These are phyloP conservation scores for Ivindomyrus marchei DNA, from an alignment of 2,113 vertebrate species.

Conservation along the genomic window DNA sequence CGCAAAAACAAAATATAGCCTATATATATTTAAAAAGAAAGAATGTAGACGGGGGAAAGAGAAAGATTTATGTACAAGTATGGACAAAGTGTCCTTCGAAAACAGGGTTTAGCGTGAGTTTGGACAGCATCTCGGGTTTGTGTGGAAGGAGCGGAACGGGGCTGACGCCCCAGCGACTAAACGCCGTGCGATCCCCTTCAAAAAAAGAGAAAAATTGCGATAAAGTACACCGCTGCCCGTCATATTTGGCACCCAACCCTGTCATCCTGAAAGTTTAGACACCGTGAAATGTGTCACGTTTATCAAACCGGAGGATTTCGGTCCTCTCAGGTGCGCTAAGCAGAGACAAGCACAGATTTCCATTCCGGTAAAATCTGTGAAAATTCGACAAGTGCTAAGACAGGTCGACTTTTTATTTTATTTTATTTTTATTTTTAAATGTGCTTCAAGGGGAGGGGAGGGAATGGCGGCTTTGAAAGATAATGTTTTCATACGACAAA, in stretches of 20 bases:
- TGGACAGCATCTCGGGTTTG: neutral
- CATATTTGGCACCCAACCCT: neutral
- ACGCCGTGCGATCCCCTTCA: neutral
- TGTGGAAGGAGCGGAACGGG: neutral
- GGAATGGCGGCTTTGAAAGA: neutral
- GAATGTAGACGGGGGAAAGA: neutral
- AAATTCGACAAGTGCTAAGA: constrained; percentile 16
- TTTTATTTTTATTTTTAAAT: neutral
- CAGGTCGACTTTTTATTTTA: constrained; percentile 1
- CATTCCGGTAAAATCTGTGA: constrained; percentile 15
- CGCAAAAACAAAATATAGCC: constrained; percentile 12
- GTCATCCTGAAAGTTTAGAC: neutral
- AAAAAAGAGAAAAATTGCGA: neutral
- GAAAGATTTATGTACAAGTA: neutral
- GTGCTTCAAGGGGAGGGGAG: neutral
- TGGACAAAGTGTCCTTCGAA: neutral
- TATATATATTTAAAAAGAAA: constrained; percentile 4
- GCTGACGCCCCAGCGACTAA: neutral
- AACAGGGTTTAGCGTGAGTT: neutral
- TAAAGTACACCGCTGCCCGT: neutral
- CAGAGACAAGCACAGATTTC: constrained; percentile 4
- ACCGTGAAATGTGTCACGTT: constrained; percentile 25
- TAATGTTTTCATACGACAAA: constrained; percentile 1
- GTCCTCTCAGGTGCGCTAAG: neutral
- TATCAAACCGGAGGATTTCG: constrained; percentile 23